Evolutionary conservation across 2,888 invertebrate species (phyloP), one percentile per base, ranked within the genome.

Genomic region (Cantharis lateralis): DNA sequence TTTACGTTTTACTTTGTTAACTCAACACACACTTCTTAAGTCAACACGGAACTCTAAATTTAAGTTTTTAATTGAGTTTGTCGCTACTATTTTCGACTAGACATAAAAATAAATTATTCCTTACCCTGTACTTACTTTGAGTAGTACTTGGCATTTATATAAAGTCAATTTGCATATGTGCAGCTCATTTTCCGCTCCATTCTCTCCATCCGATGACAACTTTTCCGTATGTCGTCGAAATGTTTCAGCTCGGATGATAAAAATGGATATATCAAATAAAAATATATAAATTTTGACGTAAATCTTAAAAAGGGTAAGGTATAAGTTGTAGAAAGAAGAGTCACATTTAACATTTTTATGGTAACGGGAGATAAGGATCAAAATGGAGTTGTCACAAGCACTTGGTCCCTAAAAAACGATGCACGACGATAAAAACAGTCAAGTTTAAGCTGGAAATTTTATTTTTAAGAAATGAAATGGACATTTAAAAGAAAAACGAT

Each of bases 271-370:
- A 66, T 77, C 24, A 20, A 24, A n/a, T 66, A 20, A 74, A 82
- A 81, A 81, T 81, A 82, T 82, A 82, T 81, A 82, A 80, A 81
- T 66, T 66, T 80, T 77, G 80, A 80, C 79, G 83, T 83, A 84
- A 84, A 84, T 83, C 81, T 80, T 77, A 81, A 82, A 83, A 82
- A 83, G 80, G 82, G 74, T 69, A 75, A 70, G 71, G 63, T 63
- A 63, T 63, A 13, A 66, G 78, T 72, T 74, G 71, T 71, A 66
- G 69, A 64, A 61, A 79, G 78, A 79, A 78, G 76, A 68, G 72
- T 70, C 76, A 71, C 83, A 83, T 82, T 83, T 83, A 83, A 82
- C 83, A 84, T 83, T 83, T 84, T 83, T 84, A 84, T 83, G 81
- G 79, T 75, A 80, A 78, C 76, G 76, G 78, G 78, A 81, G 84